Conservation (phyloP, 2,888 invertebrate genomes). For the Drosophila mimetica region DNA sequence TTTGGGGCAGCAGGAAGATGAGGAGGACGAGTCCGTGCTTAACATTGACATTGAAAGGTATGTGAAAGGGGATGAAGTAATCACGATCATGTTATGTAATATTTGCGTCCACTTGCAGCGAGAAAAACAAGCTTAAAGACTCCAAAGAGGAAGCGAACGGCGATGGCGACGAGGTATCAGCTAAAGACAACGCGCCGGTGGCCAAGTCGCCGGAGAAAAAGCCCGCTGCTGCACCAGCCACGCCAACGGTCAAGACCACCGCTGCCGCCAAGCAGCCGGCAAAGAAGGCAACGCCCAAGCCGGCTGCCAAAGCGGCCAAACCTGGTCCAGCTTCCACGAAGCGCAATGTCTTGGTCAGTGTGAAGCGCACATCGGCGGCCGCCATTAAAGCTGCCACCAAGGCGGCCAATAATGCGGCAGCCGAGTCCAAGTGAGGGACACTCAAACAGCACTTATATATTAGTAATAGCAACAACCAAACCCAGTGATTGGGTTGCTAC, state of each 20-base stretch:
- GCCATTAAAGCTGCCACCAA: slow-evolving; percentile 62
- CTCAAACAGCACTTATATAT: slow-evolving; percentile 11
- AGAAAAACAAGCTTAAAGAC: slow-evolving; percentile 85
- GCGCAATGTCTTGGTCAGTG: slow-evolving; percentile 63
- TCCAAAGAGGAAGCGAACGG: slow-evolving; percentile 71
- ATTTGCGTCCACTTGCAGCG: slow-evolving; percentile 81
- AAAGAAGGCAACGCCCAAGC: slow-evolving; percentile 58
- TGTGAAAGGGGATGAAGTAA: not conserved
- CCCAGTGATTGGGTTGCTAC: slow-evolving; percentile 61
- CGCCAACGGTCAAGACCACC: slow-evolving; percentile 43
- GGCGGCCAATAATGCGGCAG: slow-evolving; percentile 46
- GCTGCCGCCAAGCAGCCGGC: slow-evolving; percentile 17
- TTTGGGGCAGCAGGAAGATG: slow-evolving; percentile 88
- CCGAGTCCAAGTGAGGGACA: slow-evolving; percentile 55
- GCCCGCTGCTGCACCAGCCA: slow-evolving; percentile 13
- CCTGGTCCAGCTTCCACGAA: slow-evolving; percentile 68
- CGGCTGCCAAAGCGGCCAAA: slow-evolving; percentile 49
- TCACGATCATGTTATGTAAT: not conserved
- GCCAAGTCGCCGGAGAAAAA: slow-evolving; percentile 41
- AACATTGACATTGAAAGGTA: slow-evolving; percentile 86
- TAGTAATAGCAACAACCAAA: slow-evolving; percentile 30
- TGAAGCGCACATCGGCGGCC: slow-evolving; percentile 64
- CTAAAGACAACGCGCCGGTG: slow-evolving; percentile 38
- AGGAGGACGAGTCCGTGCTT: slow-evolving; percentile 87
- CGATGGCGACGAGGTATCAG: slow-evolving; percentile 56